These are phyloP conservation scores for Salminus brasiliensis DNA, from an alignment of 2,113 vertebrate genomes.

Conservation along the genomic window DNA sequence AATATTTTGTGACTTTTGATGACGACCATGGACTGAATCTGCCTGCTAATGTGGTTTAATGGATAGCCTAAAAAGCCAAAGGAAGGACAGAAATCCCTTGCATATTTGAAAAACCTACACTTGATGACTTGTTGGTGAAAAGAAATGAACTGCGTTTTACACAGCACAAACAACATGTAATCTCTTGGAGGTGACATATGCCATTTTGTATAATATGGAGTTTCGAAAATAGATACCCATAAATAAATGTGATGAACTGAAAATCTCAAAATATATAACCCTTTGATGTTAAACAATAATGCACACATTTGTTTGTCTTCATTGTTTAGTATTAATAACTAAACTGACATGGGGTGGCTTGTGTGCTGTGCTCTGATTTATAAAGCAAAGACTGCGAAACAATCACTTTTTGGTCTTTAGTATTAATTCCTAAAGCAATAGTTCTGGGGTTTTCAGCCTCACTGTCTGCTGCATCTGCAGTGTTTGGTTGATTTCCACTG, in stretches of 20 bases:
- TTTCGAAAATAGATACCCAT: constrained; percentile 27
- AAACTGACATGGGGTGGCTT: constrained; percentile 20
- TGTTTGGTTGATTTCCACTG: not conserved
- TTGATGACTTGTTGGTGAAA: not conserved
- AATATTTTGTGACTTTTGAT: constrained; percentile 8
- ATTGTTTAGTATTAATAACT: constrained; percentile 23
- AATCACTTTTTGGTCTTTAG: not conserved
- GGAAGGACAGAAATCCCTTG: not conserved
- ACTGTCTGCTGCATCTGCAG: not conserved
- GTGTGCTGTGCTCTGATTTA: constrained; percentile 11
- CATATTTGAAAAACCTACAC: not conserved
- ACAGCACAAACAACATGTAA: constrained; percentile 15
- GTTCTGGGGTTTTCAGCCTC: not conserved
- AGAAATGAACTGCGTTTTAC: constrained; percentile 8
- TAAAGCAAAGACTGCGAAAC: not conserved
- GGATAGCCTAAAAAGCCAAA: not conserved
- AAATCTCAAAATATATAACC: constrained; percentile 35
- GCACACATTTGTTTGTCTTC: constrained; percentile 27
- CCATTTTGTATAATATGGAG: constrained; percentile 39
- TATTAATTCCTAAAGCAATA: not conserved
- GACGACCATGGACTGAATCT: constrained; percentile 15
- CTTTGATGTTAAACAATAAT: constrained; percentile 33
- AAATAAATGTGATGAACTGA: constrained; percentile 28
- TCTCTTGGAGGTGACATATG: constrained; percentile 2
- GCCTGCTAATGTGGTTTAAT: not conserved